Evolutionary conservation across 2,113 vertebrate species (phyloP).

Genomic region (Alexandromys fortis): DNA sequence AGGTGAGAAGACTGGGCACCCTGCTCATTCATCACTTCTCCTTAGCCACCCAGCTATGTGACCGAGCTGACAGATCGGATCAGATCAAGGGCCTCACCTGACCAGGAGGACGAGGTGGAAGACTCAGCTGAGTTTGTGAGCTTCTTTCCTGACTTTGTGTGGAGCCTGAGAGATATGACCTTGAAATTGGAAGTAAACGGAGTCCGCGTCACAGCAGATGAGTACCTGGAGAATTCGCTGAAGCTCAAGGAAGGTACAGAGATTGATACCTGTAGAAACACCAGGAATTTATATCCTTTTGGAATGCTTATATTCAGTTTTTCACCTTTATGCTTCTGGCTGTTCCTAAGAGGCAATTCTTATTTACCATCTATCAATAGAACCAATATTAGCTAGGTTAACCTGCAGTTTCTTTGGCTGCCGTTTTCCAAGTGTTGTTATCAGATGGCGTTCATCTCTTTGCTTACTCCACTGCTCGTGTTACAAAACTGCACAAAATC

Average conservation of each 20-base stretch:
- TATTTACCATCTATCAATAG: background rate
- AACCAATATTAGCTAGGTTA: background rate
- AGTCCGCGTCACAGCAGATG: conserved; percentile 61
- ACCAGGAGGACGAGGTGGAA: background rate
- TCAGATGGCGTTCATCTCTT: background rate
- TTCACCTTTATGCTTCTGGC: background rate
- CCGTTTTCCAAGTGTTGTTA: too few species aligned
- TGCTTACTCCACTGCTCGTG: background rate
- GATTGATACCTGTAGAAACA: background rate
- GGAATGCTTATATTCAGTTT: background rate
- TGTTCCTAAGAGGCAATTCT: background rate
- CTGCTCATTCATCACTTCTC: background rate
- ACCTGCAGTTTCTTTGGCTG: background rate
- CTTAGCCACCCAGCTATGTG: conserved; percentile 77
- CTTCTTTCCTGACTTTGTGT: conserved; percentile 83
- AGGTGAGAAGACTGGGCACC: background rate
- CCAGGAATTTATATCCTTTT: background rate
- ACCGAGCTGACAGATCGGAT: conserved; percentile 74
- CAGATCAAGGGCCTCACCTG: conserved; percentile 48
- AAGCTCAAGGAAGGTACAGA: conserved; percentile 72
- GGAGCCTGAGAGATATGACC: conserved; percentile 83
- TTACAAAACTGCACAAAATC: background rate
- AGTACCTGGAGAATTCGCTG: conserved; percentile 81
- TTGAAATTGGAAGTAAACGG: conserved; percentile 68
- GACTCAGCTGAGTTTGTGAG: conserved; percentile 67